Base-by-base conservation (phyloP, 2,888 invertebrate species). In the Miltochrista miniata region DNA sequence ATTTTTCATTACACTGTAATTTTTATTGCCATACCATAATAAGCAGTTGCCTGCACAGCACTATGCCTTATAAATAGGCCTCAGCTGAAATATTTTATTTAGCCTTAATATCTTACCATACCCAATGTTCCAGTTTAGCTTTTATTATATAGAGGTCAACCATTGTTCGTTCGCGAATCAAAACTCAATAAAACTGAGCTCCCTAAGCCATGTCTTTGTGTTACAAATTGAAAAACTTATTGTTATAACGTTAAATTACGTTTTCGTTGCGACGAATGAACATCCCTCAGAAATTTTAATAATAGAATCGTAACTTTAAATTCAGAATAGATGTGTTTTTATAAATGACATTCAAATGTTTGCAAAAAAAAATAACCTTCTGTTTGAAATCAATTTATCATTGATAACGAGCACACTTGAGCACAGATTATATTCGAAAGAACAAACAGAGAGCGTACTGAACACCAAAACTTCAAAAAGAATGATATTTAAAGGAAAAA, bases 141-240 rank as follows among this genome's bases (percentile, higher is more conserved):
- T 67, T 68, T 61, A 70, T 74, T 68, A 70, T 64, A 40, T 61
- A 36, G 53, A 59, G 63, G 62, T 70, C 64, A 58, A 59, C 64
- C 59, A 50, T 74, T 74, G 72, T 74, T 72, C 70, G 56, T 62
- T 60, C 68, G 67, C 66, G 68, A 72, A 73, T 70, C 70, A 69
- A 70, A 72, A 64, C 68, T 63, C 63, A 62, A 60, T 65, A 59
- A 64, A 60, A 65, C 62, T 54, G 59, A 60, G 61, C 61, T 50
- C 50, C 56, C 54, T 36, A 36, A 64, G 55, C 54, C 59, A 38
- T 63, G 66, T 63, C 66, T 72, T 69, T 70, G 64, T 72, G 45
- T 56, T 57, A 62, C 63, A 66, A 73, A 73, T 73, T 69, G 60
- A 64, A 69, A 68, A 64, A 66, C 61, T 64, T 59, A 65, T 68